Evolutionary conservation across 2,888 invertebrate species (phyloP), one percentile per base, ranked within the genome.

Genomic region (Silvanus unidentatus): DNA sequence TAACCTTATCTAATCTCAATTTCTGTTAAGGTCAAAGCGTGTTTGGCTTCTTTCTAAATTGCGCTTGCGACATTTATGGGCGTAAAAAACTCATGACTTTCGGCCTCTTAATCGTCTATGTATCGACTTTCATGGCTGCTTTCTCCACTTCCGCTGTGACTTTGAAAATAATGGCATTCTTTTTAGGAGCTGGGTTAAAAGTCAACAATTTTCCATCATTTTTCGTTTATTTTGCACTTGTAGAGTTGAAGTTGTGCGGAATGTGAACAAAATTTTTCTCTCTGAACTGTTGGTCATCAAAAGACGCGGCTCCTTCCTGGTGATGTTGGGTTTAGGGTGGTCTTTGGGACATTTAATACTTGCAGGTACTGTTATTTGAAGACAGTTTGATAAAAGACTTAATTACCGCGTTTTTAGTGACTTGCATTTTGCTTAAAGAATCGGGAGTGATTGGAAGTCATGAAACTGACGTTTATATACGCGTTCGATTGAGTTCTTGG

Each of bases 131-230:
- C 46, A 51, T 60, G 9, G 55, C 66, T 12, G 67, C 73, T 0
- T 74, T 75, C 43, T 64, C 71, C 1, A 13, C 3, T 69, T 72
- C 47, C 68, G 63, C 27, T 56, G 55, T 27, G 58, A 65, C 40
- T 57, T 70, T 73, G 11, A 57, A 64, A n/a, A 34, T 69, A 13
- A 66, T 69, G 4, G 56, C 66, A 10, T 67, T 74, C 42, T 49
- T 70, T n/a, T 51, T 74, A 39, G 75, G 73, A 52, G 40, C 66
- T 45, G 72, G 73, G 73, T 73, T 65, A 64, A 54, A 57, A 42
- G 36, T 16, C 45, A 39, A 15, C 42, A 44, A 45, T 43, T 44
- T 41, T 37, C 41, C 28, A 35, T 28, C 38, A 15, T 30, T 40
- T 42, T 14, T 8, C 8, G 36, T 36, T n/a, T n/a, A n/a, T n/a